phyloP scores from a whole-genome alignment of 1,140 invertebrate genomes.

The Acromyrmex heyeri region DNA sequence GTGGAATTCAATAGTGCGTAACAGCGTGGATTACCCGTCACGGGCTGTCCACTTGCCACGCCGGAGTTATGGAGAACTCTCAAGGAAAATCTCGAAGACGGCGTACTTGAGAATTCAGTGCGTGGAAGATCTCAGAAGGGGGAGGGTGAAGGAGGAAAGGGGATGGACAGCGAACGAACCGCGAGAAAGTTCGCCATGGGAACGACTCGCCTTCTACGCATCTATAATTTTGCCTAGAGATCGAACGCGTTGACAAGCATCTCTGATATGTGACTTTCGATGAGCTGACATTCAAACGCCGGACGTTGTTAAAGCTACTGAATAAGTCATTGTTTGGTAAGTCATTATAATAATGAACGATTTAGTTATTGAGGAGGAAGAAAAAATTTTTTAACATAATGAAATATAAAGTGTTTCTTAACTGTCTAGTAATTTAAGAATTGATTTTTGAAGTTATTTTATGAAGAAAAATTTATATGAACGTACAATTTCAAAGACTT shows the following conservation, averaged over 20 bases:
- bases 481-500: background rate
- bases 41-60: slow-evolving; percentile 58
- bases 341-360: background rate
- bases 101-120: slow-evolving; percentile 59
- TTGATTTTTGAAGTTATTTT: background rate
- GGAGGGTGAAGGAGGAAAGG: background rate
- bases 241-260: slow-evolving; percentile 23
- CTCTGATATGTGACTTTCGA: slow-evolving; percentile 40
- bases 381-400: slow-evolving; percentile 1
- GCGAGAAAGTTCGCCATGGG: slow-evolving; percentile 41
- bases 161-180: slow-evolving; percentile 27
- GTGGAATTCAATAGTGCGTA: slow-evolving; percentile 47
- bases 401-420: background rate
- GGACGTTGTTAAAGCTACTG: slow-evolving; percentile 21
- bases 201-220: slow-evolving; percentile 28
- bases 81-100: slow-evolving; percentile 59
- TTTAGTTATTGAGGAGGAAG: slow-evolving; percentile 13
- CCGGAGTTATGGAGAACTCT: slow-evolving; percentile 62
- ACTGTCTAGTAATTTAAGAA: background rate
- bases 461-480: background rate
- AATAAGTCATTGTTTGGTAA: slow-evolving; percentile 20
- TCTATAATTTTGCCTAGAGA: slow-evolving; percentile 23
- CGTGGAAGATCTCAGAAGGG: slow-evolving; percentile 16
- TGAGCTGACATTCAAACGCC: slow-evolving; percentile 30
- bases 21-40: slow-evolving; percentile 54